Evolutionary conservation across 2,888 invertebrate genomes (phyloP), one percentile per base, ranked within the genome.

Genomic region (Chalcis sispes): DNA sequence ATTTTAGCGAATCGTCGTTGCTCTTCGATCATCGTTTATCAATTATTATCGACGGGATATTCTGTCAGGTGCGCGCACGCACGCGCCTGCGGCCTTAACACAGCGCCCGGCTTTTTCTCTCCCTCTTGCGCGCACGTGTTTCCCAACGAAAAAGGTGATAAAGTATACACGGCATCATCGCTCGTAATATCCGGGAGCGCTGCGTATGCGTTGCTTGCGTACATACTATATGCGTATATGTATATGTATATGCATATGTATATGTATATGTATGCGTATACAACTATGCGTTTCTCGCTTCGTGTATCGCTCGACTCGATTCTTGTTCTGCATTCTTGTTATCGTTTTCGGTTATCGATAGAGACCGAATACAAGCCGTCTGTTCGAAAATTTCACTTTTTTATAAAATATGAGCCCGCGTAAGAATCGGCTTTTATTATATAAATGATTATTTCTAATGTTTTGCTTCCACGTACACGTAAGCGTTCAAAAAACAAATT

Each of bases 1-100:
- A 65, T 65, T 64, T 62, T 23, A 10, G 46, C 59, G 20, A 18
- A 4, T 20, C 4, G 20, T 13, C 2, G 27, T 10, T 36, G 54
- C 72, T 67, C 72, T 42, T 77, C 72, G 73, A 76, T 72, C 72
- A 70, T 76, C 78, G 76, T 78, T 78, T 76, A 78, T 78, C 78
- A 78, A 78, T 78, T 73, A 78, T 78, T 73, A 78, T 78, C 72
- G 75, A 72, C 64, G 77, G 67, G 36, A 78, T 76, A 76, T 73
- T 76, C 75, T 76, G 76, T 78, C 76, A 73, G 73, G 66, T 40
- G 62, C 59, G 67, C 52, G 62, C n/a, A 66, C 70, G 72, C 76
- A 48, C 50, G 72, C 71, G 40, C 20, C 18, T 50, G 8, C 46
- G 13, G 13, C 8, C 46, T 3, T 3, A 7, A n/a, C 4, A n/a